Percentiles rank a stretch among this genome's conserved stretches.
Conservation (phyloP, 37 sponge, comb jelly and placozoan genomes). For the Agelas oroides region DNA sequence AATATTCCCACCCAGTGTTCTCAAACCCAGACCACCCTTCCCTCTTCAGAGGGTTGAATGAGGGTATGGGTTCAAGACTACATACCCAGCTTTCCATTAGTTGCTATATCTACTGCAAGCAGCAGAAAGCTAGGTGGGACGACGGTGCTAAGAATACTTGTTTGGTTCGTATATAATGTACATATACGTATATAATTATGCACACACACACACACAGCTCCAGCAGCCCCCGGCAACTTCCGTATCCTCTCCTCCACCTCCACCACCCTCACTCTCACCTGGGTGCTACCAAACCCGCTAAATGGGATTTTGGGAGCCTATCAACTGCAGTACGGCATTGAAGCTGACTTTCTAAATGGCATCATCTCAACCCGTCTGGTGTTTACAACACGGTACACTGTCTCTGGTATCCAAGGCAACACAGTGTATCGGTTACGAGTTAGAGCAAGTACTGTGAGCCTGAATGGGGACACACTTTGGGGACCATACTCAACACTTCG, state of each 20-base stretch:
- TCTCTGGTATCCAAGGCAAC: conserved; percentile 25
- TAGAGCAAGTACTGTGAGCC: conserved; percentile 57
- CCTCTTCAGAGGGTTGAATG: too few relatives aligned
- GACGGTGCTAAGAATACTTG: too few relatives aligned
- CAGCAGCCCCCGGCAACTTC: conserved; percentile 56
- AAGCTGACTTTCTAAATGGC: background rate
- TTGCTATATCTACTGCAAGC: too few relatives aligned
- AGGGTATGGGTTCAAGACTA: too few relatives aligned
- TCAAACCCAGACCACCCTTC: too few relatives aligned
- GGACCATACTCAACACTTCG: conserved; percentile 49
- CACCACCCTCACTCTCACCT: conserved; percentile 50
- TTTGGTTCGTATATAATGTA: too few relatives aligned
- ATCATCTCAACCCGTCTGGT: conserved; percentile 3
- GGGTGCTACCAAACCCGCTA: conserved; percentile 57
- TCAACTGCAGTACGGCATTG: conserved; percentile 29
- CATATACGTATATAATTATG: conserved; percentile 13
- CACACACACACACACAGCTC: conserved; percentile 66
- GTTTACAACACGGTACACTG: conserved; percentile 8
- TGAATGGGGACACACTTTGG: conserved; percentile 38
- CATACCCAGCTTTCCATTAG: too few relatives aligned
- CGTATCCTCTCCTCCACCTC: conserved; percentile 29
- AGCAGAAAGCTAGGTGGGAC: too few relatives aligned
- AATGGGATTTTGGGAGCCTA: conserved; percentile 65
- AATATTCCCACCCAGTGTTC: too few relatives aligned
- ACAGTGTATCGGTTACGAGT: conserved; percentile 50